Conservation (phyloP, 2,888 invertebrate genomes). For the Agrypnus murinus region DNA sequence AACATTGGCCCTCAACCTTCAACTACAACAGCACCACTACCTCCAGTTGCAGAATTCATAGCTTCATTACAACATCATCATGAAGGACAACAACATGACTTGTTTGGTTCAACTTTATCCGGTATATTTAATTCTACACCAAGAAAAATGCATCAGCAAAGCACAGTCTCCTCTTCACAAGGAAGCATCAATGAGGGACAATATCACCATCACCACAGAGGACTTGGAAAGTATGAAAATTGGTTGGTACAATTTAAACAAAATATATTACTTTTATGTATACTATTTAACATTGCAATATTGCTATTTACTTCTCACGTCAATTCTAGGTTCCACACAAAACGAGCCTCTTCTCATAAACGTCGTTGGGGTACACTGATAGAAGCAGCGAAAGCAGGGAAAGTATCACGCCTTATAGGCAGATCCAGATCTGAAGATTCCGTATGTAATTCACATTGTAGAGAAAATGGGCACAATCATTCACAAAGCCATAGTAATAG, state of each 20-base stretch:
- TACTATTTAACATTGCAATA: not conserved
- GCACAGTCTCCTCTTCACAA: conserved; percentile 70
- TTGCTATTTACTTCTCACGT: not conserved
- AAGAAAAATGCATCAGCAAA: conserved; percentile 71
- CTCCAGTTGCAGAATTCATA: conserved; percentile 86
- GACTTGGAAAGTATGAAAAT: conserved; percentile 56
- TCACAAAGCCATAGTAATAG: conserved; percentile 73
- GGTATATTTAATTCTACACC: conserved; percentile 77
- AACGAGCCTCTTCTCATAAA: conserved; percentile 79
- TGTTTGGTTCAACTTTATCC: conserved; percentile 81
- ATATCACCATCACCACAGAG: conserved; percentile 59
- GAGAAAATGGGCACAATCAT: conserved; percentile 73
- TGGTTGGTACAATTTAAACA: conserved; percentile 37
- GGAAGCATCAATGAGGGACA: conserved; percentile 69
- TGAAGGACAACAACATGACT: conserved; percentile 74
- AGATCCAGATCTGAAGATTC: conserved; percentile 90
- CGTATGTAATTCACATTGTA: conserved; percentile 76
- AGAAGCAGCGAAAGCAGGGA: conserved; percentile 88
- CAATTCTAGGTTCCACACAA: conserved; percentile 68
- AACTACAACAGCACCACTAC: conserved; percentile 75
- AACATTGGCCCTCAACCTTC: conserved; percentile 87
- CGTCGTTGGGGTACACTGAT: conserved; percentile 89
- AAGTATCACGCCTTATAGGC: conserved; percentile 86
- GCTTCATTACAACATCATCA: conserved; percentile 79
- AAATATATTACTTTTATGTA: not conserved